These are phyloP conservation scores for Orius insidiosus DNA, from an alignment of 1,140 invertebrate genomes.

Conservation along the genomic window DNA sequence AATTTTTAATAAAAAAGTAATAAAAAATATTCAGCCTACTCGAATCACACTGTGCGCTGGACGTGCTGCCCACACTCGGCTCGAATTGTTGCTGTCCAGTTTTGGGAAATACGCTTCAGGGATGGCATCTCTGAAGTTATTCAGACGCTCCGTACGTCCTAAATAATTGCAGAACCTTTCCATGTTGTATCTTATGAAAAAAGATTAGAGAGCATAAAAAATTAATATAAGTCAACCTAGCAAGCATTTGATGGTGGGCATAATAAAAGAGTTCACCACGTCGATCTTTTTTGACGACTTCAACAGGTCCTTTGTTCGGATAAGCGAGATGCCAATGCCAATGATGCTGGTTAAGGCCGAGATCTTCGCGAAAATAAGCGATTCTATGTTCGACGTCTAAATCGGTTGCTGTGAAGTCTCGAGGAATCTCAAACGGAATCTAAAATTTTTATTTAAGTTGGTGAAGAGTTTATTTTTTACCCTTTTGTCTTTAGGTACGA, in stretches of 20 bases:
- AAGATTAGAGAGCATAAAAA: background rate
- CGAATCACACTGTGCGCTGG: slow-evolving; percentile 35
- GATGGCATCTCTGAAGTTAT: slow-evolving; percentile 42
- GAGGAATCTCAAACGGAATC: slow-evolving; percentile 44
- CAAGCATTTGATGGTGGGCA: slow-evolving; percentile 57
- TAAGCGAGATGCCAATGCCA: slow-evolving; percentile 48
- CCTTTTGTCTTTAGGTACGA: slow-evolving; percentile 41
- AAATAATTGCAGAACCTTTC: slow-evolving; percentile 47
- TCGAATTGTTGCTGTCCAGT: slow-evolving; percentile 43
- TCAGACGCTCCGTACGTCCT: slow-evolving; percentile 34
- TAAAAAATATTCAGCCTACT: slow-evolving; percentile 17
- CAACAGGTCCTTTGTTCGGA: slow-evolving; percentile 24
- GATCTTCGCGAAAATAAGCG: slow-evolving; percentile 53
- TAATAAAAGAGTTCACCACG: slow-evolving; percentile 61
- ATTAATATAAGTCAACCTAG: slow-evolving; percentile 25
- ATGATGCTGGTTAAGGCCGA: slow-evolving; percentile 57
- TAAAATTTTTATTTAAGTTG: slow-evolving; percentile 12
- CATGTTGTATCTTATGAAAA: slow-evolving; percentile 41
- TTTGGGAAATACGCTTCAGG: slow-evolving; percentile 54
- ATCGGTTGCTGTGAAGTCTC: slow-evolving; percentile 53
- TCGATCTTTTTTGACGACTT: slow-evolving; percentile 46
- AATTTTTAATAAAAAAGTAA: background rate
- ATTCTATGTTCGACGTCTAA: slow-evolving; percentile 52
- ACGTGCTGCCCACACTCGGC: slow-evolving; percentile 41
- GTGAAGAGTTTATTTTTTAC: slow-evolving; percentile 26